phyloP scores from a whole-genome alignment of 2,888 invertebrate species.

The Melikaiella ostensackeni region DNA sequence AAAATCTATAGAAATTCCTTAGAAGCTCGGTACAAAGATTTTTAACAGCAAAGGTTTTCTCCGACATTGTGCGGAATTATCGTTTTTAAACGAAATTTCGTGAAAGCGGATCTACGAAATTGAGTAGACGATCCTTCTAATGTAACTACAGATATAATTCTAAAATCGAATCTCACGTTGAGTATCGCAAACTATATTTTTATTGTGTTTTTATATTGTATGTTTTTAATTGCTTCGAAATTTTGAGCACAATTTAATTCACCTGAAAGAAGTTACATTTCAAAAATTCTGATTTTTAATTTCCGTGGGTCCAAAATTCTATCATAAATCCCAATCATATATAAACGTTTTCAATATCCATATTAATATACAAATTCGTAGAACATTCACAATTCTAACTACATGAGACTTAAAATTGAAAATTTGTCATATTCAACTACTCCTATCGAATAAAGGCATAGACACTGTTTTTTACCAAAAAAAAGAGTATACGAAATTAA shows the following conservation, averaged over 20 bases:
- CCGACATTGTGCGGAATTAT: background rate
- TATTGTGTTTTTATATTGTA: background rate
- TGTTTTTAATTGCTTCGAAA: background rate
- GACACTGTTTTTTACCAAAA: background rate
- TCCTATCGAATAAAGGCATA: slow-evolving; percentile 20
- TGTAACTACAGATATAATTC: background rate
- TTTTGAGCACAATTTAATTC: background rate
- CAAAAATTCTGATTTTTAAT: slow-evolving; percentile 1
- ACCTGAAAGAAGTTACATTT: background rate
- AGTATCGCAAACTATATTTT: background rate
- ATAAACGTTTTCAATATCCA: slow-evolving; percentile 4
- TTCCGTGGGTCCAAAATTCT: background rate
- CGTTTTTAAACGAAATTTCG: background rate
- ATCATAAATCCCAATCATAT: background rate
- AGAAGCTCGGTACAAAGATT: background rate
- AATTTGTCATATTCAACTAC: slow-evolving; percentile 11
- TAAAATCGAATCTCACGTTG: background rate
- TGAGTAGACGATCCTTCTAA: background rate
- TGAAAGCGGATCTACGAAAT: background rate
- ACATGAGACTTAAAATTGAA: slow-evolving; percentile 8
- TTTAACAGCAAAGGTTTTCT: background rate
- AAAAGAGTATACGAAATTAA: background rate
- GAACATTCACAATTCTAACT: background rate
- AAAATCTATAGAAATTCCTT: background rate
- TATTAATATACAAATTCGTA: slow-evolving; percentile 7